Conservation (phyloP, 2,797 vertebrate species). For the Trachops cirrhosus region DNA sequence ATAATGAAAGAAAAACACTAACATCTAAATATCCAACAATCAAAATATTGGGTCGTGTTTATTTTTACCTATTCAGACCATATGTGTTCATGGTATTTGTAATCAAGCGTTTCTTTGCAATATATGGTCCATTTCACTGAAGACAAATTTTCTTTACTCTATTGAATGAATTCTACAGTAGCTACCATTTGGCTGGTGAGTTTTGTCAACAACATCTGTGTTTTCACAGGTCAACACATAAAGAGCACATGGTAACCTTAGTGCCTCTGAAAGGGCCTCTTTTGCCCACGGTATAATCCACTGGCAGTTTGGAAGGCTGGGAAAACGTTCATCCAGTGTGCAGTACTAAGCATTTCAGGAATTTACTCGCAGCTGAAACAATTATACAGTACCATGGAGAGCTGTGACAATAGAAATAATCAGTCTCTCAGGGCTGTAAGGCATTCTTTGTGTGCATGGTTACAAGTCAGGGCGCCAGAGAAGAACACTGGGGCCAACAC, state of each 20-base stretch:
- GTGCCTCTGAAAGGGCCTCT: slow-evolving; percentile 28
- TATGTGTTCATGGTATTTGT: neutral
- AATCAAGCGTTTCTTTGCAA: neutral
- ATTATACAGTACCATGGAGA: slow-evolving; percentile 49
- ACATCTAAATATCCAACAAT: neutral
- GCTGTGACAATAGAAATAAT: slow-evolving; percentile 73
- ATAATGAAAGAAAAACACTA: neutral
- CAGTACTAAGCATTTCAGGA: slow-evolving; percentile 42
- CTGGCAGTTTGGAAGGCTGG: slow-evolving; percentile 50
- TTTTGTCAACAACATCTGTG: neutral
- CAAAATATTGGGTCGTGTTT: neutral
- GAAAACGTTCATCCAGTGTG: slow-evolving; percentile 46
- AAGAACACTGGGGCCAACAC: slow-evolving; percentile 39
- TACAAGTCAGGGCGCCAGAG: slow-evolving; percentile 68
- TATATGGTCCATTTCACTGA: neutral
- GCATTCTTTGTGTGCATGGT: slow-evolving; percentile 56
- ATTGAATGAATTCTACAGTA: neutral
- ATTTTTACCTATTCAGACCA: neutral
- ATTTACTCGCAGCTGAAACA: slow-evolving; percentile 72
- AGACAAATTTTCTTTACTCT: neutral
- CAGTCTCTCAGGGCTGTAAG: slow-evolving; percentile 62
- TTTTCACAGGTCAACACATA: slow-evolving; percentile 33
- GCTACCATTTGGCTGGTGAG: neutral
- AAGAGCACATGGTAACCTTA: neutral
- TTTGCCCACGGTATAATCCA: slow-evolving; percentile 25